Percentiles rank a stretch among this genome's conserved stretches.
phyloP scores from a whole-genome alignment of 2,797 vertebrate species.

The Sebastes taczanowskii region DNA sequence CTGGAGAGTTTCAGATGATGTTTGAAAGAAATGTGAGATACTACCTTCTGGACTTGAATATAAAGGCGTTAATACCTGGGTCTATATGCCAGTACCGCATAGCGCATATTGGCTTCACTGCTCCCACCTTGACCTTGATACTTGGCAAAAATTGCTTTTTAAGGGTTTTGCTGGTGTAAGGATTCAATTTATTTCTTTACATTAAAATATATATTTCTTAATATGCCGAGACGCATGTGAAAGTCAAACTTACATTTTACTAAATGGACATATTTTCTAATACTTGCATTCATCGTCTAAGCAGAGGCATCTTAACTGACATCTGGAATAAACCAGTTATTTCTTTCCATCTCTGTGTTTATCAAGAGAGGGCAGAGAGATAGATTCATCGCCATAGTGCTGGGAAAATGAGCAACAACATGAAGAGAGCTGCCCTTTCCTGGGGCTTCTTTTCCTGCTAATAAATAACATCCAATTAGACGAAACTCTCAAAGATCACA shows the following conservation, averaged over 20 bases:
- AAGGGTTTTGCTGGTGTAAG: background rate
- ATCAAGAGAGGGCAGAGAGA: constrained; percentile 33
- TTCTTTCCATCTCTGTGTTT: constrained; percentile 30
- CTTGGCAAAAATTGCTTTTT: background rate
- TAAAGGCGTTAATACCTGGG: background rate
- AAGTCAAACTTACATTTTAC: background rate
- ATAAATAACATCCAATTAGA: constrained; percentile 81
- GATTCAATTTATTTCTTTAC: background rate
- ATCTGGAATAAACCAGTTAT: constrained; percentile 14
- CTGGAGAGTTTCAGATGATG: background rate
- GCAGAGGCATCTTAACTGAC: constrained; percentile 33
- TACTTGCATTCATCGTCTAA: background rate
- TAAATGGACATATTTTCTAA: background rate
- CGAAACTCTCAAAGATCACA: constrained; percentile 68
- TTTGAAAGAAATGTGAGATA: background rate
- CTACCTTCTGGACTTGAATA: background rate
- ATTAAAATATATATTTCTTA: background rate
- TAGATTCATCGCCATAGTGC: constrained; percentile 22
- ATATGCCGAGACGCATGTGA: background rate
- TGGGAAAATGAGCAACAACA: constrained; percentile 58
- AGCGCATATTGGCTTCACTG: no score
- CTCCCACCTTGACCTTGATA: background rate
- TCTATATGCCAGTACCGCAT: background rate
- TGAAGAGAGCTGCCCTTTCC: constrained; percentile 72
- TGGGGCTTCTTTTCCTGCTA: constrained; percentile 47